phyloP scores from a whole-genome alignment of 2,113 vertebrate species.

The Lasiurus borealis region DNA sequence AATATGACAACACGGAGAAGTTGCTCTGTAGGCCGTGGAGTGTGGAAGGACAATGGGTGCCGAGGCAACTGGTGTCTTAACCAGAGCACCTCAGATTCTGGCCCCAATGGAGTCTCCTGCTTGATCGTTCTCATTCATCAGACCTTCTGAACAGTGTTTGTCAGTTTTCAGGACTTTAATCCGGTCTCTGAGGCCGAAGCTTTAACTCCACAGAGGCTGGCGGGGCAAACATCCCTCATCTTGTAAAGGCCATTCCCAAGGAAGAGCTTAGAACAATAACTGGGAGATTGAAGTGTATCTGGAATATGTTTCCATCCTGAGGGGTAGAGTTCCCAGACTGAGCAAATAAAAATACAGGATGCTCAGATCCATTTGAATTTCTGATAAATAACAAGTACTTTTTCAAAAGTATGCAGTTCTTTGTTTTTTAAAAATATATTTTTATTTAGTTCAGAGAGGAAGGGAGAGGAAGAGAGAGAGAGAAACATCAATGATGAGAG shows the following conservation, averaged over 20 bases:
- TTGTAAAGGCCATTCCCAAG: slow-evolving; percentile 16
- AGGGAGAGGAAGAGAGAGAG: too few species aligned
- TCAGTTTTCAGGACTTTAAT: slow-evolving; percentile 50
- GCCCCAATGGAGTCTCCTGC: not conserved
- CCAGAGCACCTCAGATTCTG: not conserved
- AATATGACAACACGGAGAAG: not conserved
- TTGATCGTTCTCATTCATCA: not conserved
- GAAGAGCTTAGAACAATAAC: not conserved
- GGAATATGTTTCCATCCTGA: not conserved
- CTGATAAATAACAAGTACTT: not conserved
- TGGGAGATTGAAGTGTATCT: not conserved
- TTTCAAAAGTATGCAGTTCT: not conserved
- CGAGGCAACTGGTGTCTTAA: not conserved
- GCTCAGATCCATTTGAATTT: slow-evolving; percentile 38
- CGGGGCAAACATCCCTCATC: not conserved
- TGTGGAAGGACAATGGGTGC: not conserved
- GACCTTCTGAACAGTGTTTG: not conserved
- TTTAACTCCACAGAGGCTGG: not conserved
- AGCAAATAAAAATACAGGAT: slow-evolving; percentile 21
- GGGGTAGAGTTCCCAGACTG: not conserved
- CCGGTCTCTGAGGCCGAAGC: not conserved
- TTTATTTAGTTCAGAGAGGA: too few species aligned
- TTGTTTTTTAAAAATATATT: not conserved
- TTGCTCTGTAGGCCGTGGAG: not conserved
- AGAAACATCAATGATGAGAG: too few species aligned